These are phyloP conservation scores for Hydrozoanthus gracilis DNA, from an alignment of 92 coral and sea anemone species.

Conservation along the genomic window DNA sequence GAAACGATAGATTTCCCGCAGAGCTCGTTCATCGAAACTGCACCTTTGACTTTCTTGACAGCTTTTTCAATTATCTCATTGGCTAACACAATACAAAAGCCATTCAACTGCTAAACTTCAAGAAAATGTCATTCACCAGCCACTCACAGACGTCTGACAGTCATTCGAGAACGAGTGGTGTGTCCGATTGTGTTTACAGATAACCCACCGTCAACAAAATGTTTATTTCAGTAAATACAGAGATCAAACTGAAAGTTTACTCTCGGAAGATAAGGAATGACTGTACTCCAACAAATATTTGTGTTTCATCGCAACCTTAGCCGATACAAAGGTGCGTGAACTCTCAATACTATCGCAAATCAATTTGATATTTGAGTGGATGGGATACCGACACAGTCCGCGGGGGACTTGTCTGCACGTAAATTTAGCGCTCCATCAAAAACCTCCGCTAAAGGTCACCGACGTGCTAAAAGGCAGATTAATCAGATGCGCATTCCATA, in stretches of 20 bases:
- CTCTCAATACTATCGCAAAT: slow-evolving; percentile 7
- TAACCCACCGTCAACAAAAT: slow-evolving; percentile 59
- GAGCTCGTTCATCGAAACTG: slow-evolving; percentile 41
- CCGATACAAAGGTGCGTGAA: neutral
- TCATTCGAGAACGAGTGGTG: slow-evolving; percentile 50
- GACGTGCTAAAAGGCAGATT: slow-evolving; percentile 30
- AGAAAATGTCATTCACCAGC: slow-evolving; percentile 34
- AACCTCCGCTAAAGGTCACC: slow-evolving; percentile 32
- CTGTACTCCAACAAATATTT: slow-evolving; percentile 32
- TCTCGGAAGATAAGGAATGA: slow-evolving; percentile 69
- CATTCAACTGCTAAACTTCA: slow-evolving; percentile 49
- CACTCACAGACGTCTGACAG: slow-evolving; percentile 37
- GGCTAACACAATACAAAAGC: slow-evolving; percentile 69
- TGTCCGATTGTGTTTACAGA: slow-evolving; percentile 57
- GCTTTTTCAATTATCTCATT: slow-evolving; percentile 61
- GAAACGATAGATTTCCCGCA: slow-evolving; percentile 53
- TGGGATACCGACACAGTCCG: neutral
- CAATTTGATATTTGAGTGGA: neutral
- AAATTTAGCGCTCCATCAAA: slow-evolving; percentile 24
- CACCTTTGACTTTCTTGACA: slow-evolving; percentile 64
- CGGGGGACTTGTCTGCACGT: slow-evolving; percentile 38
- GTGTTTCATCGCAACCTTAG: slow-evolving; percentile 19
- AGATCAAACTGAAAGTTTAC: slow-evolving; percentile 44
- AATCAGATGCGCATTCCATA: neutral
- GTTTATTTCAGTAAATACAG: slow-evolving; percentile 62